Evolutionary conservation across 2,888 invertebrate genomes (phyloP), one percentile per base, ranked within the genome.

Genomic region (Torymus texanus): DNA sequence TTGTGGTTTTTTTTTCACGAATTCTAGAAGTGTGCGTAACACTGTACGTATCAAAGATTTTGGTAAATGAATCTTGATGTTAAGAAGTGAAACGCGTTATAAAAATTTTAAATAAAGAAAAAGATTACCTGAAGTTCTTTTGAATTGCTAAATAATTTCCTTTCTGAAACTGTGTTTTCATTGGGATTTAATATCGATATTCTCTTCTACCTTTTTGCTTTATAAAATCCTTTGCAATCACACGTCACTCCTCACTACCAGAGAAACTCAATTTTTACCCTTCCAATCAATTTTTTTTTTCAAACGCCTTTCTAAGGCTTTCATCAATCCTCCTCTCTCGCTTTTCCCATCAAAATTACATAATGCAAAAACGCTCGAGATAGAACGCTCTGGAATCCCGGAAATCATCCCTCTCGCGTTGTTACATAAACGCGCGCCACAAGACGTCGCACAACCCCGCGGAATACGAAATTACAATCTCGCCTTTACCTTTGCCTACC

Each of bases 391-490:
- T 5, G 29, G 4, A 29, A 29, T 29, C 29, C 29, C 61, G 67
- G 10, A 61, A 75, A 75, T 66, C 66, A 74, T 51, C 24, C n/a
- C 18, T 68, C 50, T 16, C 4, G 18, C 29, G 1, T 12, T 24
- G 29, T n/a, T 16, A 66, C 21, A 62, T 62, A 55, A 70, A 41
- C 58, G 70, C 11, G n/a, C 18, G 12, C 29, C 2, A 18, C 63
- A 4, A 21, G 11, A 12, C 61, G 61, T 0, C 61, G 58, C 2
- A n/a, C 3, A 21, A 24, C 8, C 61, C 18, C 53, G n/a, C 53
- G 71, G 61, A 72, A 72, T 62, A 62, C 29, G 5, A 72, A 61
- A 72, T 72, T 62, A 62, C 61, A n/a, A 66, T 61, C 24, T 59
- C 0, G 12, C 50, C 16, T 21, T 12, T 12, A 13, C 41, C 5